A percentile compares a stretch with the other conserved stretches of the same genome.
phyloP scores from a whole-genome alignment of 2,888 invertebrate genomes.

The Drosophila mimica region DNA sequence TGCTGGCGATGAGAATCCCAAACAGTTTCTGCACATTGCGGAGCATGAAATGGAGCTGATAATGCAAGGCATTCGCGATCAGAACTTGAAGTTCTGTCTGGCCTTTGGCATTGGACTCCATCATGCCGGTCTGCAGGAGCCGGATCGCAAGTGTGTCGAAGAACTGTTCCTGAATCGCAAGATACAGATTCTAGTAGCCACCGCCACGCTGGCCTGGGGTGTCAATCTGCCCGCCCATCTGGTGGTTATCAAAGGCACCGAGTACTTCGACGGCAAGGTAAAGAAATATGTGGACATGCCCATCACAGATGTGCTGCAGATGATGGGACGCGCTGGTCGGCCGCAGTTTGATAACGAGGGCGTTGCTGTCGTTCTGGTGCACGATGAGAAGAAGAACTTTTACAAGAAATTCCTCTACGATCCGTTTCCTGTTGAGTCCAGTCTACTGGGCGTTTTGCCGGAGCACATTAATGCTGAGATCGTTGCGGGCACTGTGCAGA shows the following conservation, averaged over 20 bases:
- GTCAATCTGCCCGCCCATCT: constrained; percentile 99
- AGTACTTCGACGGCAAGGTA: constrained; percentile 98
- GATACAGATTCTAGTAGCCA: constrained; percentile 98
- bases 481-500: constrained; percentile 97
- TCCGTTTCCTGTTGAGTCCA: constrained; percentile 99
- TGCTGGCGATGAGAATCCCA: constrained; percentile 96
- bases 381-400: constrained; percentile 99
- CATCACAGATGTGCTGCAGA: constrained; percentile 99
- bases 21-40: constrained; percentile 96
- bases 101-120: constrained; percentile 99
- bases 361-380: constrained; percentile 94
- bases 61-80: constrained; percentile 90
- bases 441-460: constrained; percentile 94
- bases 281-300: constrained; percentile 99
- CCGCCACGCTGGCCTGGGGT: constrained; percentile 99
- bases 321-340: constrained; percentile 99
- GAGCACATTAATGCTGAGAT: constrained; percentile 99
- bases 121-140: constrained; percentile 98
- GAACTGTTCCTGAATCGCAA: constrained; percentile 97
- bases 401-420: constrained; percentile 99
- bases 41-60: constrained; percentile 94
- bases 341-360: constrained; percentile 98
- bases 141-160: constrained; percentile 95
- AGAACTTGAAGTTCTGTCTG: constrained; percentile 95
- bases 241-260: constrained; percentile 99